Conservation (phyloP, 2,113 vertebrate species). For the Petrocephalus microphthalmus region DNA sequence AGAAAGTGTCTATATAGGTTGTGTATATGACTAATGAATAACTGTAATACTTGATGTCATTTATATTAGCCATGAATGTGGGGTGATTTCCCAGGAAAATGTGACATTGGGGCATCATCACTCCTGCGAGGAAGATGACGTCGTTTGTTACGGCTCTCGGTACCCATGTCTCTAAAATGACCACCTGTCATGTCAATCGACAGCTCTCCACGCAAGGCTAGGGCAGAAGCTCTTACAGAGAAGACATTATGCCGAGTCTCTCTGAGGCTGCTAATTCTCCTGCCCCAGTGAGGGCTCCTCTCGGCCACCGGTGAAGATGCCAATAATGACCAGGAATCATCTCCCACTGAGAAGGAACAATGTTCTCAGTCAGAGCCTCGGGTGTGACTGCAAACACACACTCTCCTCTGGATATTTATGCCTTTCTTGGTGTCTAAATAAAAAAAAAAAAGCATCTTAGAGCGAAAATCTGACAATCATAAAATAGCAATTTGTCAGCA, state of each 20-base stretch:
- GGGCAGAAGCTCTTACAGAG: neutral
- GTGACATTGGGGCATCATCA: neutral
- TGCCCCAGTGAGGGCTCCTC: neutral
- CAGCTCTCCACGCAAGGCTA: neutral
- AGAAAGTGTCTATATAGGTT: neutral
- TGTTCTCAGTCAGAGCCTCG: neutral
- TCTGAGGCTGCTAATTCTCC: neutral
- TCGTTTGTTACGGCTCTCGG: neutral
- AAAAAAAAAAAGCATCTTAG: neutral
- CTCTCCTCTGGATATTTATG: neutral
- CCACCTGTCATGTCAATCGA: neutral
- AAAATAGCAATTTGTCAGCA: neutral
- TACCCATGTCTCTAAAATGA: neutral
- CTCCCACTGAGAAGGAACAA: neutral
- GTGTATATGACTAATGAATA: neutral
- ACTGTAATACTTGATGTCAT: neutral
- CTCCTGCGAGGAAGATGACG: neutral
- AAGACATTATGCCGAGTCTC: neutral
- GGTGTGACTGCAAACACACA: neutral
- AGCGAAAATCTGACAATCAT: neutral
- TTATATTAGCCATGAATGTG: neutral
- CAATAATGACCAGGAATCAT: neutral
- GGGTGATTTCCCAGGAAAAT: constrained; percentile 2
- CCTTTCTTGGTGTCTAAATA: neutral
- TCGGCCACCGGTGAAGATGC: neutral